Evolutionary conservation across 1,140 invertebrate genomes (phyloP).

Genomic region (Phymorhynchus buccinoides): DNA sequence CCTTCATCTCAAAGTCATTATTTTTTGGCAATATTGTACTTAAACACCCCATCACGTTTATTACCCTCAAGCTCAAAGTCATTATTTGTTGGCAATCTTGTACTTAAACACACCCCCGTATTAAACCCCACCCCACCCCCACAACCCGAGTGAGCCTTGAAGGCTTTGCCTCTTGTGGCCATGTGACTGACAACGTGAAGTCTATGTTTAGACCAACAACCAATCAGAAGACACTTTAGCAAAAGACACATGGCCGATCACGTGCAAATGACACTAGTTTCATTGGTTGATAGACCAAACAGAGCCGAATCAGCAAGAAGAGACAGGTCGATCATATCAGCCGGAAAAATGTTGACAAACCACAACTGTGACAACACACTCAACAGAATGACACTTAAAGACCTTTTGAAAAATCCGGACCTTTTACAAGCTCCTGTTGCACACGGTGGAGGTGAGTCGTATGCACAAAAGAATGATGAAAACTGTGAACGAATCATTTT

Average conservation of each 20-base stretch:
- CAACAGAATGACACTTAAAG: conserved; percentile 59
- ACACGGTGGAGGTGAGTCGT: conserved; percentile 35
- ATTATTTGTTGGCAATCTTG: neutral
- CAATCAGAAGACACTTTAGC: neutral
- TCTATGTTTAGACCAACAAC: neutral
- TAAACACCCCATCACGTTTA: too few species aligned
- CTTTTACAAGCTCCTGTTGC: conserved; percentile 56
- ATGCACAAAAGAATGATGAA: too few species aligned
- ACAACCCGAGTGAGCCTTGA: too few species aligned
- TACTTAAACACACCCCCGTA: too few species aligned
- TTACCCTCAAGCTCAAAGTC: neutral
- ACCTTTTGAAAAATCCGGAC: conserved; percentile 61
- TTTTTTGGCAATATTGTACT: too few species aligned
- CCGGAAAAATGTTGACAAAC: conserved; percentile 23
- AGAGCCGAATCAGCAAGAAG: neutral
- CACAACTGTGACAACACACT: conserved; percentile 11
- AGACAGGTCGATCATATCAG: neutral
- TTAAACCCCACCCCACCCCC: too few species aligned
- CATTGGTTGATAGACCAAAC: neutral
- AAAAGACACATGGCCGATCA: neutral
- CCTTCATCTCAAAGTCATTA: too few species aligned
- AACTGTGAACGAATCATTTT: too few species aligned
- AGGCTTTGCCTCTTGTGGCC: too few species aligned
- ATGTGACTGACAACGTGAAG: neutral
- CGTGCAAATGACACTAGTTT: neutral